Base-by-base conservation (phyloP, 2,113 vertebrate species). In the Origma solitaria region DNA sequence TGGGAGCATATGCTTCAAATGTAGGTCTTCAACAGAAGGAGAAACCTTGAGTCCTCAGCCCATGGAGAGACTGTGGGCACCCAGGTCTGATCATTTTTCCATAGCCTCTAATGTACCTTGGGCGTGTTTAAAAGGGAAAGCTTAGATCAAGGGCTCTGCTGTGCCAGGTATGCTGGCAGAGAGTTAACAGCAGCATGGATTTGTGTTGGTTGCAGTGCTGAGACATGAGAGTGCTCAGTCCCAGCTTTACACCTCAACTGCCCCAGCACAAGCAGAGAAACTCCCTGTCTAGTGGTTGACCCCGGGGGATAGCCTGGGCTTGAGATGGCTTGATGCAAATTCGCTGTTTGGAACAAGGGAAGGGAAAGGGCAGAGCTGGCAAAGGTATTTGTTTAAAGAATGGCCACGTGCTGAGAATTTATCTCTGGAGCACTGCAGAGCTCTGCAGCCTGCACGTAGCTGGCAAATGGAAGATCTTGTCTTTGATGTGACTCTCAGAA, bases 401-500 rank as follows among this genome's bases (percentile, higher is more conserved):
- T 72, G 53, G 31, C 50, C 40, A 18, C 19, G 9, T 90, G 76
- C 76, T 88, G 53, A 8, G 19, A 40, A 81, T 92, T 83, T 95
- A 45, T 76, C 57, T 88, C 19, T 85, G 70, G 66, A 92, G 72
- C 60, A 47, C 50, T 69, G 38, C 35, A 82, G 82, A 82, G 45
- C 37, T 82, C 68, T 91, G 76, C 86, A 92, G 50, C 64, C 51
- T 82, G 56, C 65, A 70, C 13, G 6, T 50, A 89, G 51, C 77
- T 91, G 73, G 64, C 42, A 75, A 73, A 78, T 69, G 45, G 61
- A 82, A 87, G 54, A 82, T 44, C 21, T 70, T 83, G 56, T 70
- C 56, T 93, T 95, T 78, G 78, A 61, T 86, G 61, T 85, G 56
- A 70, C 77, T 91, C 42, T 84, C 35, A 66, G 84, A 89, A 92